These are phyloP conservation scores for Myotis lucifugus DNA, from an alignment of 2,113 vertebrate genomes.

Conservation along the genomic window DNA sequence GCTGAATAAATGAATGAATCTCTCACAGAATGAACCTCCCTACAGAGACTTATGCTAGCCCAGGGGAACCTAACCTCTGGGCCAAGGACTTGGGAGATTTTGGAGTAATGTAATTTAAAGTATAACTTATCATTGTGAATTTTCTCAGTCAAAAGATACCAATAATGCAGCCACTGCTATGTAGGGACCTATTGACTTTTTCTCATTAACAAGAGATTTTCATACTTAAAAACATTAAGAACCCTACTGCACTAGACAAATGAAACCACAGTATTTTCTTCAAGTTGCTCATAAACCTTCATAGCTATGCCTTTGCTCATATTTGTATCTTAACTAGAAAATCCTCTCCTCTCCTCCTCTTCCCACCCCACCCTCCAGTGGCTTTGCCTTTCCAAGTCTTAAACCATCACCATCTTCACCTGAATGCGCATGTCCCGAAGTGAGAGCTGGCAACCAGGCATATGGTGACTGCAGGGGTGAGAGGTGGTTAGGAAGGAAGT, in stretches of 20 bases:
- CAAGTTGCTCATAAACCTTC: neutral
- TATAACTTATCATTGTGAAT: neutral
- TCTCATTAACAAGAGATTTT: neutral
- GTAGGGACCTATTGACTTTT: neutral
- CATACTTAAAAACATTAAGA: conserved; percentile 1
- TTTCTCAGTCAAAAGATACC: neutral
- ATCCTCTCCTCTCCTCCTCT: neutral
- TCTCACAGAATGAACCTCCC: neutral
- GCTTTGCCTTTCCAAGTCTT: neutral
- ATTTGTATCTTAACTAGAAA: neutral
- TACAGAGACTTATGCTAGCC: neutral
- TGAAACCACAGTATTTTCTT: neutral
- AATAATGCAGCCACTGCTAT: neutral
- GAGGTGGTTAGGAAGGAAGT: neutral
- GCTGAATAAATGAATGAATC: neutral
- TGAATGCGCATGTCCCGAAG: neutral
- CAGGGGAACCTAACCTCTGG: neutral
- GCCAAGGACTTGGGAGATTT: neutral
- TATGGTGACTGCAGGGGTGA: neutral
- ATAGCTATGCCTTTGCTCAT: neutral
- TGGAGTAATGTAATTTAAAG: neutral
- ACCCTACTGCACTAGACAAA: neutral
- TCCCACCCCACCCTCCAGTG: neutral
- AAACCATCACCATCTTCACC: neutral
- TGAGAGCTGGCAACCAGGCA: neutral